Conservation (phyloP, 2,113 vertebrate genomes). For the Machaerirhynchus nigripectus region DNA sequence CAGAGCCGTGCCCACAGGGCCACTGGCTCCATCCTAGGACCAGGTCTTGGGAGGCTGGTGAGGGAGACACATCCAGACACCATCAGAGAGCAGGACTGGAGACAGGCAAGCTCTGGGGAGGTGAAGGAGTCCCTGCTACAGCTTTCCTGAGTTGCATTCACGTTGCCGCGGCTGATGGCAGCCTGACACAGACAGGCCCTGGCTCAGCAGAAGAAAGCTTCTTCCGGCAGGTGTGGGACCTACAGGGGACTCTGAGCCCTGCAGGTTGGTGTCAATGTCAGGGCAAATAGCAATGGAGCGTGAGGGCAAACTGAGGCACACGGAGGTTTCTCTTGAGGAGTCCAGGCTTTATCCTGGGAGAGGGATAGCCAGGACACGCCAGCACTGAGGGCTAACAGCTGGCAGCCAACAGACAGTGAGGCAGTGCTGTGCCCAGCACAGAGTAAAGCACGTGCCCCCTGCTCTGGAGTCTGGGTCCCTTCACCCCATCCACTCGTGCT, state of each 20-base stretch:
- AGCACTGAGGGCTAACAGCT: neutral
- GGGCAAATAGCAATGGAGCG: neutral
- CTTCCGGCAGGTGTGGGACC: neutral
- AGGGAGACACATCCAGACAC: neutral
- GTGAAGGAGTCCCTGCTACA: neutral
- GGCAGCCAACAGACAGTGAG: neutral
- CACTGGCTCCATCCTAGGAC: neutral
- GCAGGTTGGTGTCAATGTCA: neutral
- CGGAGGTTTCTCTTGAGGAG: neutral
- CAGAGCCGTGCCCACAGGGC: neutral
- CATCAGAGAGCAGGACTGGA: neutral
- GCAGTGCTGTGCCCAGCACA: neutral
- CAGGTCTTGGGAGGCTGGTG: neutral
- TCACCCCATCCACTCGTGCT: accelerated
- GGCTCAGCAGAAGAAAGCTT: neutral
- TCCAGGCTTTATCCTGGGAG: neutral
- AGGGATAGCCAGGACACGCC: neutral
- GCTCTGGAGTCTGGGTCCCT: neutral
- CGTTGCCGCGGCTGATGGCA: neutral
- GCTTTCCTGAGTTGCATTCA: neutral
- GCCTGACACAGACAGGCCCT: accelerated
- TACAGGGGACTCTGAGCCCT: neutral
- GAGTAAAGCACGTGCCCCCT: neutral
- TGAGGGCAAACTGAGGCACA: neutral
- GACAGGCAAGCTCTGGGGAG: no score